phyloP scores from a whole-genome alignment of 2,797 vertebrate species.

The Pitangus sulphuratus region DNA sequence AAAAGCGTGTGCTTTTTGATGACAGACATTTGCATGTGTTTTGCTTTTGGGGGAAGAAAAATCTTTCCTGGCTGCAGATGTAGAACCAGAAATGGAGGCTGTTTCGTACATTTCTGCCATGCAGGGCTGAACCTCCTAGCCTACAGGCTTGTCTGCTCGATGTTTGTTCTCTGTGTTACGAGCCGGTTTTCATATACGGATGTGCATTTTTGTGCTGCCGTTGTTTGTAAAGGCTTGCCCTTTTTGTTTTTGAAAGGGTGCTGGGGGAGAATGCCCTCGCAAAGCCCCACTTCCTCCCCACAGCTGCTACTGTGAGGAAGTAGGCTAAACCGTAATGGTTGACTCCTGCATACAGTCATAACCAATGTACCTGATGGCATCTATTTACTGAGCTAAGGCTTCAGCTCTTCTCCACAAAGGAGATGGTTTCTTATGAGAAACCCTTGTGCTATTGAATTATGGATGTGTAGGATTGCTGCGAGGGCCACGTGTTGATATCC shows the following conservation, averaged over 20 bases:
- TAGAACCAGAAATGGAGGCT: not conserved
- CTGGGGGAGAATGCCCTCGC: not conserved
- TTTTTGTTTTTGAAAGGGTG: not conserved
- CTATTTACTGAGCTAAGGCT: not conserved
- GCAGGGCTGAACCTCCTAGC: not conserved
- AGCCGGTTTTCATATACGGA: not conserved
- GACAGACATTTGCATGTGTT: slow-evolving; percentile 15
- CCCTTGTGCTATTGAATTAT: not conserved
- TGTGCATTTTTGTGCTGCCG: not conserved
- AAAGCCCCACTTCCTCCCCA: slow-evolving; percentile 8
- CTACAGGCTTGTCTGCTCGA: not conserved
- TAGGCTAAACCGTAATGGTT: not conserved
- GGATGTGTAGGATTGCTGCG: not conserved
- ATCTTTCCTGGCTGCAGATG: not conserved
- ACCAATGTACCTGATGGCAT: not conserved
- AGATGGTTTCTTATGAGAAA: not conserved
- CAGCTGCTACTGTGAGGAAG: slow-evolving; percentile 49
- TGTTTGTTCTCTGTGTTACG: not conserved
- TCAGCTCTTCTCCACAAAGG: not conserved
- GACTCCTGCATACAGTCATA: not conserved
- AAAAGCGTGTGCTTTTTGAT: not conserved
- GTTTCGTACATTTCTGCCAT: not conserved
- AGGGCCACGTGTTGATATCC: not conserved
- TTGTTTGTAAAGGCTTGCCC: slow-evolving; percentile 2
- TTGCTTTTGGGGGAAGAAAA: slow-evolving; percentile 18